Percentiles rank a stretch among this genome's conserved stretches.
phyloP scores from a whole-genome alignment of 1,140 invertebrate genomes.

The Saccostrea glomerata region DNA sequence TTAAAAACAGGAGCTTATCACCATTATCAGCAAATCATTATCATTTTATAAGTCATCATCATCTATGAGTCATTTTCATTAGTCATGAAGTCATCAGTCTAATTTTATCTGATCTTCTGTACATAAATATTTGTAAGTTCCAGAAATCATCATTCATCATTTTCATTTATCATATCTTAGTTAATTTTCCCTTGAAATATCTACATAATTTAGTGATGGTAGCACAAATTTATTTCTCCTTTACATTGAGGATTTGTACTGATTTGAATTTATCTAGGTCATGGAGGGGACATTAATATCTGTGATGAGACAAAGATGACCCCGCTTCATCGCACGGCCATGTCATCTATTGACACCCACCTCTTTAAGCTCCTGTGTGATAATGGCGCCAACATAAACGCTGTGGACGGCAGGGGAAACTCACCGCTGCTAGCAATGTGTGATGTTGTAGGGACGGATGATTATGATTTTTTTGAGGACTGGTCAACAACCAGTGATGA shows the following conservation, averaged over 20 bases:
- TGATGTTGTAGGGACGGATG: conserved; percentile 62
- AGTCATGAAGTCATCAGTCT: neutral
- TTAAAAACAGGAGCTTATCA: no score
- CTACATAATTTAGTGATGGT: no score
- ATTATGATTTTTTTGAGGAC: conserved; percentile 67
- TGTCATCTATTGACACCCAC: conserved; percentile 64
- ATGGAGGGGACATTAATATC: conserved; percentile 71
- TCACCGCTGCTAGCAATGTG: conserved; percentile 72
- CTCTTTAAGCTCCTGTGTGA: conserved; percentile 68
- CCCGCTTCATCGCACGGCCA: conserved; percentile 66
- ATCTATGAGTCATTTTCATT: no score
- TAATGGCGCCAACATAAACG: conserved; percentile 69
- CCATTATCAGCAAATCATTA: no score
- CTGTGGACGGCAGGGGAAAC: conserved; percentile 65
- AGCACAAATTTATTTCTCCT: no score
- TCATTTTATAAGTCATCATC: no score
- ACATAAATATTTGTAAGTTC: no score
- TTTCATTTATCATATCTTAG: no score
- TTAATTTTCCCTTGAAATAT: no score
- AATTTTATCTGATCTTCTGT: no score
- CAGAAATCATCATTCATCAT: no score
- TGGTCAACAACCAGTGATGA: conserved; percentile 64
- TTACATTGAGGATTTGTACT: no score
- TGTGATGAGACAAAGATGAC: conserved; percentile 66
- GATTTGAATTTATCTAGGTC: conserved; percentile 56